Conservation (phyloP, 2,113 vertebrate species). For the Silurus glanis region DNA sequence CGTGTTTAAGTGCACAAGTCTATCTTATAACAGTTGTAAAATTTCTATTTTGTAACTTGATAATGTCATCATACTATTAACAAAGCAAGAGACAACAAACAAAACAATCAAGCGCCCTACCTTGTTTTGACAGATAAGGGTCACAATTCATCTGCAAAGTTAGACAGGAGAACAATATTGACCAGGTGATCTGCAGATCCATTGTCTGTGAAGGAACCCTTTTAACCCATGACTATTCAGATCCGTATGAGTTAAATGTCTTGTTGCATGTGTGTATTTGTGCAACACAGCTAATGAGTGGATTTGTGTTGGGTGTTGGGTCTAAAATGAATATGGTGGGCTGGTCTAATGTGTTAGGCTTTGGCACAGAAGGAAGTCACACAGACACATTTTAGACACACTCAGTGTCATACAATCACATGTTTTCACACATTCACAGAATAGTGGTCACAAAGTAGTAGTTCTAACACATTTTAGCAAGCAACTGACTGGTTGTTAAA, state of each 20-base stretch:
- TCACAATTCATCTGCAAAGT: conserved; percentile 52
- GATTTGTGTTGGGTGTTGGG: conserved; percentile 37
- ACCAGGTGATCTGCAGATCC: conserved; percentile 43
- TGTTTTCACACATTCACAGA: background rate
- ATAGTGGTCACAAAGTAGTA: background rate
- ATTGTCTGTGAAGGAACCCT: conserved; percentile 42
- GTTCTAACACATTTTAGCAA: background rate
- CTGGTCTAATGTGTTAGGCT: conserved; percentile 45
- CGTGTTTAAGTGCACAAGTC: background rate
- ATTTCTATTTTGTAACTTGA: background rate
- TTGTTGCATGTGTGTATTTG: background rate
- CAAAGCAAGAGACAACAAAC: background rate
- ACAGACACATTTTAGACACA: background rate
- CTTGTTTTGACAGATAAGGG: conserved; percentile 59
- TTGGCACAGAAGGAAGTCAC: conserved; percentile 59
- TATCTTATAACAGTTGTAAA: background rate
- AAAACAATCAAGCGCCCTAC: conserved; percentile 53
- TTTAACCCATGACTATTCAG: conserved; percentile 34
- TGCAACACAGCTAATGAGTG: conserved; percentile 3
- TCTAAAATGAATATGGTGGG: conserved; percentile 24
- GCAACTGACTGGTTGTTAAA: background rate
- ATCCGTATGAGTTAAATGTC: background rate
- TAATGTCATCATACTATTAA: background rate
- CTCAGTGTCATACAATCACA: background rate
- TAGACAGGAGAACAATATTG: conserved; percentile 48